Conservation (phyloP, 1,140 invertebrate species). For the Bombus vancouverensis region DNA sequence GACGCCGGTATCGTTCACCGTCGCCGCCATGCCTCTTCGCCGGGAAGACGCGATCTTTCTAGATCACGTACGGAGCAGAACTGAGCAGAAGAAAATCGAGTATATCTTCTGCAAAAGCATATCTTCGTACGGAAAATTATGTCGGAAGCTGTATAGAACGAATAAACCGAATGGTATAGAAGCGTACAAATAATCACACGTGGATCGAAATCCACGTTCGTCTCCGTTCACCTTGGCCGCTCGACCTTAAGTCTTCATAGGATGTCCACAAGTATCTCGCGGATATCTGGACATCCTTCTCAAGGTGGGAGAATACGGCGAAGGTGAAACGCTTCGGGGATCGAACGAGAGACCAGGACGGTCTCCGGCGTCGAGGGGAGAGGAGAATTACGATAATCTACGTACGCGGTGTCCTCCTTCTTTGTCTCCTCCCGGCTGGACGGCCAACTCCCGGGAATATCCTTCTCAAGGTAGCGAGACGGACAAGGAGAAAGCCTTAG, state of each 20-base stretch:
- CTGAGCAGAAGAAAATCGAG: slow-evolving; percentile 34
- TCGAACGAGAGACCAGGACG: slow-evolving; percentile 14
- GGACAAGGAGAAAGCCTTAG: slow-evolving; percentile 44
- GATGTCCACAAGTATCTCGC: neutral
- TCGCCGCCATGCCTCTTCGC: neutral
- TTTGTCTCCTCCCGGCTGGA: slow-evolving; percentile 25
- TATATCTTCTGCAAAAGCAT: no score
- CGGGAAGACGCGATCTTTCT: neutral
- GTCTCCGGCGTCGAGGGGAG: neutral
- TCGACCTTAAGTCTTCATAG: slow-evolving; percentile 42
- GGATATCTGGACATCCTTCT: slow-evolving; percentile 63
- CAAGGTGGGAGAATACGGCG: slow-evolving; percentile 56
- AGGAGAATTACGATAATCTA: slow-evolving; percentile 60
- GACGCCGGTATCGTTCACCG: neutral
- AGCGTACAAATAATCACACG: neutral
- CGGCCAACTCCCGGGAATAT: slow-evolving; percentile 55
- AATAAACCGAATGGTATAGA: neutral
- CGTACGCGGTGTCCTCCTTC: slow-evolving; percentile 56
- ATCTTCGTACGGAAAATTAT: neutral
- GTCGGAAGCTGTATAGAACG: neutral
- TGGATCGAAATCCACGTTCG: neutral
- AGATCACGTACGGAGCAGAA: neutral
- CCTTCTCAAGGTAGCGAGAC: slow-evolving; percentile 74
- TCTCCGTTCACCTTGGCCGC: slow-evolving; percentile 46
- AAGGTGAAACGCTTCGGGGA: slow-evolving; percentile 30